phyloP scores from a whole-genome alignment of 2,797 vertebrate genomes.

The Pseudocheirus occidentalis region DNA sequence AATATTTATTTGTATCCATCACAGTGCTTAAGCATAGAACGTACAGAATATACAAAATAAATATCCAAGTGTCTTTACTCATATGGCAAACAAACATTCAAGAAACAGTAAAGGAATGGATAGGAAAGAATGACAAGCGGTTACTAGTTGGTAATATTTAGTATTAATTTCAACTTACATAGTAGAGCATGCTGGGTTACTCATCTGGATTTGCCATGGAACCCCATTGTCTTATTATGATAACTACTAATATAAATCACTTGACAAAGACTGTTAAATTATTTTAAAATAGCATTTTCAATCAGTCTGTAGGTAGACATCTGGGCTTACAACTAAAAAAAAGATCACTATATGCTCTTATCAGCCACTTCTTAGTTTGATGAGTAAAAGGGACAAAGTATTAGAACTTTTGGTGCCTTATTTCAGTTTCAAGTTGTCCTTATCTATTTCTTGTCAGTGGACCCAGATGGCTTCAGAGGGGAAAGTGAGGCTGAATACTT shows the following conservation, averaged over 20 bases:
- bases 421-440: not conserved
- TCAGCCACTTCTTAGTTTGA: not conserved
- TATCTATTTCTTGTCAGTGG: too few species aligned
- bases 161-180: not conserved
- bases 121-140: not conserved
- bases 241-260: not conserved
- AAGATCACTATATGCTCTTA: not conserved
- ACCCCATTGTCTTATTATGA: not conserved
- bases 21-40: not conserved
- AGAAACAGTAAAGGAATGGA: not conserved
- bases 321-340: not conserved
- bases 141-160: not conserved
- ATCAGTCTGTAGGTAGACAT: not conserved
- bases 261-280: not conserved
- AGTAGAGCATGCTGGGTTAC: not conserved
- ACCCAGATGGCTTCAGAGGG: too few species aligned
- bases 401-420: not conserved
- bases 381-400: not conserved
- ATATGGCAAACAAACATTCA: not conserved
- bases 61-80: not conserved
- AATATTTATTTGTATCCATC: not conserved
- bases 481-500: too few species aligned
- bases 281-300: not conserved
- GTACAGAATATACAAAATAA: not conserved
- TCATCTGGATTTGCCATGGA: not conserved